Evolutionary conservation across 2,888 invertebrate genomes (phyloP), one percentile per base, ranked within the genome.

Genomic region (Spodoptera exigua): DNA sequence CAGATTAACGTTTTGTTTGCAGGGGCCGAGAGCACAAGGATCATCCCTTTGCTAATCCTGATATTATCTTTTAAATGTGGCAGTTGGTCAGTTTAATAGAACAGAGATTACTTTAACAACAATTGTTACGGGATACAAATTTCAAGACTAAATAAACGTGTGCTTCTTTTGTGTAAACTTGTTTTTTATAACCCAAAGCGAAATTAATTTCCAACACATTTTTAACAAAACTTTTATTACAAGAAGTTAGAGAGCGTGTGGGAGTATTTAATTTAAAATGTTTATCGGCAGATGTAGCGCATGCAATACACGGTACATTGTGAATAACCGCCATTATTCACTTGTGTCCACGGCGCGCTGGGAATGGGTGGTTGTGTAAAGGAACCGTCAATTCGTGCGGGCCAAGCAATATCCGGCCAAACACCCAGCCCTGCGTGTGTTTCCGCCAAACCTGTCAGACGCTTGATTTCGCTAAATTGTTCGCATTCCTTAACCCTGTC

Each of bases 21-120:
- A 95, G 95, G 52, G 90, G 87, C 35, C 62, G 76, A 43, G 91
- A 89, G 21, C 95, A 95, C 84, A 91, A 91, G 53, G 79, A 94
- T 74, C 94, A 95, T 89, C 95, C 95, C 3, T 95, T 95, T 56
- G 88, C 85, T 71, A 88, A 93, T 39, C 66, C 74, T 5, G 59
- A 60, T 68, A 58, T 68, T 45, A 55, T 49, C 43, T 79, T 79
- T 53, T 68, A 63, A 67, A 71, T 43, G 51, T 57, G 36, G 46
- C 35, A 35, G 16, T 56, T 36, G 46, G 47, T 43, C 27, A 27
- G 27, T 27, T 27, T 47, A 53, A 54, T 41, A 27, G 16, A 57
- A 35, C 16, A 39, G 37, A 44, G 34, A 39, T 54, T 47, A 21
- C 36, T 35, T 17, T 37, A 46, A 21, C n/a, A 14, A 17, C 32